These are phyloP conservation scores for Orientallactaga sibirica DNA, from an alignment of 2,797 vertebrate genomes.

Conservation along the genomic window DNA sequence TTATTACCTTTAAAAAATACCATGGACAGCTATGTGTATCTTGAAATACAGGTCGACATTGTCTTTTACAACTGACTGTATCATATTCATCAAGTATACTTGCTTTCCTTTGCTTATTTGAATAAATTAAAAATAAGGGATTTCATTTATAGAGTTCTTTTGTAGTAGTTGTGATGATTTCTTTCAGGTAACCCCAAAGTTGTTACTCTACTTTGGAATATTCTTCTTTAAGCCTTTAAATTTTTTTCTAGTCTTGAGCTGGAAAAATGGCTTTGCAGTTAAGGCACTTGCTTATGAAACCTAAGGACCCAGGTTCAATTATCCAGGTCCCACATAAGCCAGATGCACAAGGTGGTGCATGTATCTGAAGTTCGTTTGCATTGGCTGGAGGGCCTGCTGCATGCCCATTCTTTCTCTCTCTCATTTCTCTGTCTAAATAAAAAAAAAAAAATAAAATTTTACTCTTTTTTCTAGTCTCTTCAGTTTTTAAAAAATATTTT, in stretches of 20 bases:
- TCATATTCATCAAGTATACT: not conserved
- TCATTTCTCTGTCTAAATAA: too few relatives aligned
- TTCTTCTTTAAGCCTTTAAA: conserved; percentile 14
- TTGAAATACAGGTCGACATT: not conserved
- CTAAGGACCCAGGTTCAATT: too few relatives aligned
- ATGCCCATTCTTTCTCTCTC: too few relatives aligned
- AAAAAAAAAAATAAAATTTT: too few relatives aligned
- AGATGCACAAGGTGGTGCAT: too few relatives aligned
- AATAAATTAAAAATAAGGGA: conserved; percentile 22
- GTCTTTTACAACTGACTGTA: not conserved
- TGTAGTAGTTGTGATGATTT: conserved; percentile 16
- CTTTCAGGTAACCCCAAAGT: conserved; percentile 20
- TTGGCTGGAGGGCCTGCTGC: too few relatives aligned
- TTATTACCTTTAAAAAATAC: not conserved
- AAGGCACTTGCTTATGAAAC: too few relatives aligned
- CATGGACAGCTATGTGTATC: not conserved
- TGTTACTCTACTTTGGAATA: not conserved
- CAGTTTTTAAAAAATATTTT: too few relatives aligned
- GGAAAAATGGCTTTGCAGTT: too few relatives aligned
- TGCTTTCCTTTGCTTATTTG: not conserved
- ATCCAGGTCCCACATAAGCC: too few relatives aligned
- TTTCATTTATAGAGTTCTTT: conserved; percentile 30
- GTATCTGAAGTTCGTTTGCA: too few relatives aligned
- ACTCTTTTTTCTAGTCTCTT: not conserved
- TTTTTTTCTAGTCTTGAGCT: too few relatives aligned